Evolutionary conservation across 2,888 invertebrate species (phyloP).

Genomic region (Zele albiditarsus): DNA sequence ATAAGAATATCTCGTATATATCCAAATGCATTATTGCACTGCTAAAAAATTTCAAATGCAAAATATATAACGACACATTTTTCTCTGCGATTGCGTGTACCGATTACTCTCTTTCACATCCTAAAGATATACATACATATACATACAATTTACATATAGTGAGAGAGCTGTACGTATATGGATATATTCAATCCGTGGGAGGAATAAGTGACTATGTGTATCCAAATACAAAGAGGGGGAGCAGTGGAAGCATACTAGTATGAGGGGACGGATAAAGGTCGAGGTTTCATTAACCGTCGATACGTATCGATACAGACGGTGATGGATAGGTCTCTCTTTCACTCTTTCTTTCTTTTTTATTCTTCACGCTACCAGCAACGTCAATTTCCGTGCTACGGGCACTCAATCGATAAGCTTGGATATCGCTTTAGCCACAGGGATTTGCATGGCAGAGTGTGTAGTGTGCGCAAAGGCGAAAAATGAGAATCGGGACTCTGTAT

Average conservation of each 20-base stretch:
- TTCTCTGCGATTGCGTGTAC: background rate
- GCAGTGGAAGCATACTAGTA: background rate
- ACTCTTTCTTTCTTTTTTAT: slow-evolving; percentile 19
- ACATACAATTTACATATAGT: background rate
- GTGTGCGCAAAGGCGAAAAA: slow-evolving; percentile 50
- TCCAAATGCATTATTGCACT: background rate
- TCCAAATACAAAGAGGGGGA: slow-evolving; percentile 15
- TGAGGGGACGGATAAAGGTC: slow-evolving; percentile 32
- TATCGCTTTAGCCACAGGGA: slow-evolving; percentile 48
- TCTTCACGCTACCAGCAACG: slow-evolving; percentile 27
- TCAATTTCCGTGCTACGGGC: slow-evolving; percentile 45
- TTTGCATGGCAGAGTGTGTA: slow-evolving; percentile 46
- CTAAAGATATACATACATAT: background rate
- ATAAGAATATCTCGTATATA: background rate
- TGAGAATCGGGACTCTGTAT: slow-evolving; percentile 44
- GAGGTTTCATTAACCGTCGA: slow-evolving; percentile 50
- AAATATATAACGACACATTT: background rate
- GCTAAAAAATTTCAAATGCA: background rate
- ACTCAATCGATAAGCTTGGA: slow-evolving; percentile 47
- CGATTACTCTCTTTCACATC: background rate
- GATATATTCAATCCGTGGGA: slow-evolving; percentile 12
- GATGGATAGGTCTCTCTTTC: slow-evolving; percentile 48
- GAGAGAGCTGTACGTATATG: background rate
- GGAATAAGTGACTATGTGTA: background rate
- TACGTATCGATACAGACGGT: slow-evolving; percentile 46